Conservation (phyloP, 2,797 vertebrate genomes). For the Enteromius unitaeniatus region DNA sequence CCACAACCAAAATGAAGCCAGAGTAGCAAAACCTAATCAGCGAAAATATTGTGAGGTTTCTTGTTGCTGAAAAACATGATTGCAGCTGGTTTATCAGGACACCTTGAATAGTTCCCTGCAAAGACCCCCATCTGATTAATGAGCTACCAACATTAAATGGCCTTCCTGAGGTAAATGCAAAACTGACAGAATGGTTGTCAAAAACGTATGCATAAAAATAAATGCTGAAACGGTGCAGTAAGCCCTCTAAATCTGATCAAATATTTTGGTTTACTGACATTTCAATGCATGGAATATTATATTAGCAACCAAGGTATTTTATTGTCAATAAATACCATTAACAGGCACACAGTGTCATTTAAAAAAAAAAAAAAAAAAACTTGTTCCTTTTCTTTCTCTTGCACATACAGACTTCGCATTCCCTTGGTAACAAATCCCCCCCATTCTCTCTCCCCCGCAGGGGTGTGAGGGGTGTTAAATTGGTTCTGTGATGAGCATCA, state of each 20-base stretch:
- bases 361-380: background rate
- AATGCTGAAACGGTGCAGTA: background rate
- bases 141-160: background rate
- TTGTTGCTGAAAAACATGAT: background rate
- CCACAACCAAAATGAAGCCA: background rate
- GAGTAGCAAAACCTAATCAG: background rate
- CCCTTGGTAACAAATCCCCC: conserved; percentile 11
- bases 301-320: background rate
- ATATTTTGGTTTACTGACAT: background rate
- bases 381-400: background rate
- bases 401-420: conserved; percentile 2
- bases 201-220: background rate
- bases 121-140: background rate
- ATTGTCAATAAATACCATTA: background rate
- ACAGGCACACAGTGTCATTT: background rate
- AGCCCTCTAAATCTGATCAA: background rate
- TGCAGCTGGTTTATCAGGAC: background rate
- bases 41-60: background rate
- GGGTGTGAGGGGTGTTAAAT: conserved; percentile 45
- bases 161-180: background rate
- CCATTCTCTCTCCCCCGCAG: conserved; percentile 10
- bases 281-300: background rate
- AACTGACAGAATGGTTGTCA: background rate
- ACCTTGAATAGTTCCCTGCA: background rate
- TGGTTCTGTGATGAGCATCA: conserved; percentile 49